phyloP scores from a whole-genome alignment of 1,140 invertebrate genomes.

The Sarcophaga bullata region DNA sequence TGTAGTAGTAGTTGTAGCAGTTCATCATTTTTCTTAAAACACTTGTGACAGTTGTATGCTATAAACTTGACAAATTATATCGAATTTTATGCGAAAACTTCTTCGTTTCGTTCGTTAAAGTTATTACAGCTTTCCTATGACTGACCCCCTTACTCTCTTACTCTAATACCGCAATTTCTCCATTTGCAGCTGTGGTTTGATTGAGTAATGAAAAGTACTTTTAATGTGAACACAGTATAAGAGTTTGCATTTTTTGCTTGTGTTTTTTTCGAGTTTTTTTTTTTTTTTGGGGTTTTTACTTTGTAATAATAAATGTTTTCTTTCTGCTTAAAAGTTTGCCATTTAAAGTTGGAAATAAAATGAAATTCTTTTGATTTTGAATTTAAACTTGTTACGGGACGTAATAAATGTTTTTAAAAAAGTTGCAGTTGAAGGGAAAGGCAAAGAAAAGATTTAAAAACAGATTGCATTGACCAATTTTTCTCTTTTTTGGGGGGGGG shows the following conservation, averaged over 20 bases:
- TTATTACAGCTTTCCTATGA: background rate
- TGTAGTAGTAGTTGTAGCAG: background rate
- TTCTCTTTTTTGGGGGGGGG: too few relatives aligned
- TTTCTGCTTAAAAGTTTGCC: background rate
- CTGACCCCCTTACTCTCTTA: too few relatives aligned
- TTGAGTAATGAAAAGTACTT: background rate
- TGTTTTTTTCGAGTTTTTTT: background rate
- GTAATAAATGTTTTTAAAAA: too few relatives aligned
- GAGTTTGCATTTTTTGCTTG: background rate
- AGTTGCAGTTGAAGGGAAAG: too few relatives aligned
- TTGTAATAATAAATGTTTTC: conserved; percentile 5
- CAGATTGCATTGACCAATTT: too few relatives aligned
- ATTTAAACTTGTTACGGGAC: background rate
- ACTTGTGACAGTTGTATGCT: conserved; percentile 12
- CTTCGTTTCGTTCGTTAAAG: background rate
- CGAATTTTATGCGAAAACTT: conserved; percentile 16
- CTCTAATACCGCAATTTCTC: too few relatives aligned
- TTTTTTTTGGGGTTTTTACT: background rate
- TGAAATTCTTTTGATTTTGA: background rate
- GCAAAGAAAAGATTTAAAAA: too few relatives aligned
- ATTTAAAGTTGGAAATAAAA: conserved; percentile 17
- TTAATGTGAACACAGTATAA: background rate
- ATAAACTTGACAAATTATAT: conserved; percentile 27
- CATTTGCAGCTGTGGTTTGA: background rate
- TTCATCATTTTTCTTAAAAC: conserved; percentile 13